phyloP scores from a whole-genome alignment of 2,888 invertebrate genomes.

The Melanchra persicariae region DNA sequence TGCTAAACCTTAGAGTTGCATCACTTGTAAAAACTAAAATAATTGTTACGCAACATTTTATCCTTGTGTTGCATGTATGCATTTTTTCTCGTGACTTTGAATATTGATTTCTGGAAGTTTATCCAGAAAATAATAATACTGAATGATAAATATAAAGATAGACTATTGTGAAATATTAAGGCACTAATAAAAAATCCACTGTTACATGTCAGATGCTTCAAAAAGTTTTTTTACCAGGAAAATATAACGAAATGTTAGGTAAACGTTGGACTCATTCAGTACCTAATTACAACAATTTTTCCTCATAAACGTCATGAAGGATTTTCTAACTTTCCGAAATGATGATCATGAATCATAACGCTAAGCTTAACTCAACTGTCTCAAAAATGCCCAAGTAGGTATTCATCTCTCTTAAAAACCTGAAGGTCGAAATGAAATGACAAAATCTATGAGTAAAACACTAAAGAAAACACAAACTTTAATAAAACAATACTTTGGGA shows the following conservation, averaged over 20 bases:
- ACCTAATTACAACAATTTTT: slow-evolving; percentile 38
- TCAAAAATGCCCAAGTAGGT: background rate
- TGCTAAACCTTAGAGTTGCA: slow-evolving; percentile 48
- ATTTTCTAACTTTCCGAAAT: slow-evolving; percentile 41
- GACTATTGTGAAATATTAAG: too few relatives aligned
- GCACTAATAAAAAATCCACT: too few relatives aligned
- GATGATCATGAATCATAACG: slow-evolving; percentile 18
- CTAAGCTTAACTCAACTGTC: background rate
- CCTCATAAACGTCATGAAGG: slow-evolving; percentile 26
- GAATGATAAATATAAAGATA: background rate
- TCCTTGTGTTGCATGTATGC: slow-evolving; percentile 5
- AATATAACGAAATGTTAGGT: slow-evolving; percentile 7
- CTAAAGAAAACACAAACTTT: slow-evolving; percentile 17
- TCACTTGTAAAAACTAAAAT: slow-evolving; percentile 46
- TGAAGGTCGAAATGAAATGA: background rate
- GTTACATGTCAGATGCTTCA: background rate
- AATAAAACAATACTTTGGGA: slow-evolving; percentile 18
- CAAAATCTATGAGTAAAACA: background rate
- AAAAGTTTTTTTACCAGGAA: slow-evolving; percentile 1
- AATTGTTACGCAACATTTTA: slow-evolving; percentile 37
- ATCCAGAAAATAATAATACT: background rate
- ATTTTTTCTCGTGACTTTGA: background rate
- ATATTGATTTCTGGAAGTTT: background rate
- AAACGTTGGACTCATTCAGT: slow-evolving; percentile 24
- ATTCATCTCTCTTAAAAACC: background rate